Conservation (phyloP, 2,888 invertebrate genomes). For the Drosophila lutescens region DNA sequence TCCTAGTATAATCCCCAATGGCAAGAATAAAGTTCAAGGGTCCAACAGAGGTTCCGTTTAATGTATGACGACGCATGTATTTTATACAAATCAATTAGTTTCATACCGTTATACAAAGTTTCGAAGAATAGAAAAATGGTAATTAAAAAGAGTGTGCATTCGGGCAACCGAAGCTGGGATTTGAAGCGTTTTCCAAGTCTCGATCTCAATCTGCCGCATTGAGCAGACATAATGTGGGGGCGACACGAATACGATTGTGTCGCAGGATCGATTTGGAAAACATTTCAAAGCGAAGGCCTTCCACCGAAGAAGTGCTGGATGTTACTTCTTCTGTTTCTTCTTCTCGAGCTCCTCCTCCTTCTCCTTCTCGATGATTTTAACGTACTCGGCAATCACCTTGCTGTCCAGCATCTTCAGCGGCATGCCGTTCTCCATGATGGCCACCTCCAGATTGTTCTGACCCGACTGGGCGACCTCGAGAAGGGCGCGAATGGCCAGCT, state of each 20-base stretch:
- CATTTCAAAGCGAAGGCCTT: constrained; percentile 7
- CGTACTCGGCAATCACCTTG: constrained; percentile 96
- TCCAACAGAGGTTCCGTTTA: background rate
- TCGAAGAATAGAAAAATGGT: constrained; percentile 45
- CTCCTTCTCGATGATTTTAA: constrained; percentile 97
- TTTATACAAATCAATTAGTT: constrained; percentile 57
- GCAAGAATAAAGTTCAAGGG: background rate
- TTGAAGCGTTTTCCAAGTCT: constrained; percentile 24
- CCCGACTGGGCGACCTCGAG: constrained; percentile 99
- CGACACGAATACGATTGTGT: background rate
- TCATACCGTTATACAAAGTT: constrained; percentile 41
- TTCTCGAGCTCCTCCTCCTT: constrained; percentile 99
- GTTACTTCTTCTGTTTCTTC: constrained; percentile 91
- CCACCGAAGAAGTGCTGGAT: background rate
- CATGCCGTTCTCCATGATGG: constrained; percentile 93
- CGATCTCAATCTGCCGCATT: background rate
- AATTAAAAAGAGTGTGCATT: constrained; percentile 27
- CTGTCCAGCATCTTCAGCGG: constrained; percentile 95
- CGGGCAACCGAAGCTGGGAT: constrained; percentile 15
- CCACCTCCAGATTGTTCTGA: constrained; percentile 99
- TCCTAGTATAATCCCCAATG: background rate
- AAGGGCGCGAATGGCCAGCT: constrained; percentile 97
- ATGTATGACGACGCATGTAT: constrained; percentile 53
- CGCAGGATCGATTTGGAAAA: constrained; percentile 22
- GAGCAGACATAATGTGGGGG: background rate